These are phyloP conservation scores for Synergus laeviventris DNA, from an alignment of 2,888 invertebrate species.

Conservation along the genomic window DNA sequence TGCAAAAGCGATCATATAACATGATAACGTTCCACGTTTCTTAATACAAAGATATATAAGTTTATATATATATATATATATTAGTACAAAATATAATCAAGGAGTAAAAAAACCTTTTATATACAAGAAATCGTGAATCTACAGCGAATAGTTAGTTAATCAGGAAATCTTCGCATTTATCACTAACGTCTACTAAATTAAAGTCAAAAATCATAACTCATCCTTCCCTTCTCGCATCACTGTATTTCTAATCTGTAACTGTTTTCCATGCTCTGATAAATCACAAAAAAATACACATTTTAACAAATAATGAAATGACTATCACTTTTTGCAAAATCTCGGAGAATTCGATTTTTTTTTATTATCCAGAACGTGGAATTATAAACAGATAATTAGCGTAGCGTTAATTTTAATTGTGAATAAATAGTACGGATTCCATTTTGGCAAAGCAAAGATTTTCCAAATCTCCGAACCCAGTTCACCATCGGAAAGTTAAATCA, in stretches of 20 bases:
- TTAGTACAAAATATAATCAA: slow-evolving; percentile 39
- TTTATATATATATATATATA: slow-evolving; percentile 41
- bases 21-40: slow-evolving; percentile 13
- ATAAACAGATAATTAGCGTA: background rate
- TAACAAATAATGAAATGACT: background rate
- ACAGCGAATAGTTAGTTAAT: background rate
- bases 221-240: background rate
- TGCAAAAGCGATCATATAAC: slow-evolving; percentile 1
- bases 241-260: background rate
- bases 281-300: background rate
- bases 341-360: background rate
- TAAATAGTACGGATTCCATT: slow-evolving; percentile 6
- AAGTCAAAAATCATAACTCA: background rate
- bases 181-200: background rate
- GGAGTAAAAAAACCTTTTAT: slow-evolving; percentile 17
- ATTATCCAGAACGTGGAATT: background rate
- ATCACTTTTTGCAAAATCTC: background rate
- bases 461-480: background rate
- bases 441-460: background rate
- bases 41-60: slow-evolving; percentile 24
- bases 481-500: background rate
- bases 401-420: background rate
- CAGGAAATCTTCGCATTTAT: background rate
- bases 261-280: background rate
- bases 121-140: slow-evolving; percentile 36